phyloP scores from a whole-genome alignment of 2,888 invertebrate species.

The Volucella zonaria region DNA sequence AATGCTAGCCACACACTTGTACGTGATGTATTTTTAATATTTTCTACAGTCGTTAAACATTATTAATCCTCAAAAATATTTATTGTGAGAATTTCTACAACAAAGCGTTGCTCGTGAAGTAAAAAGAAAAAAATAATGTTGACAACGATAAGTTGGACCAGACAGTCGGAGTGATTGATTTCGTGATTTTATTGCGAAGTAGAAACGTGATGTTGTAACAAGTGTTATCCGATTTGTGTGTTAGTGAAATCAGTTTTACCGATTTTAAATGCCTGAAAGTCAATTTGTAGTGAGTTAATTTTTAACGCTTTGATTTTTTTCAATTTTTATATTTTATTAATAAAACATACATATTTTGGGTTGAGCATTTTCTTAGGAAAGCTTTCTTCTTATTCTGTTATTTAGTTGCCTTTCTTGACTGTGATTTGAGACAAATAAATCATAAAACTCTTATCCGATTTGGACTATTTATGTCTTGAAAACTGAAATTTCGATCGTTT shows the following conservation, averaged over 20 bases:
- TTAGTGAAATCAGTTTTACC: constrained; percentile 28
- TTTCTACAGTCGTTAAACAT: neutral
- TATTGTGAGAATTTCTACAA: too few relatives aligned
- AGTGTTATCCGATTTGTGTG: constrained; percentile 17
- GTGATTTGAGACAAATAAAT: too few relatives aligned
- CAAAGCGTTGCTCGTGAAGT: too few relatives aligned
- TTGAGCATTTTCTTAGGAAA: neutral
- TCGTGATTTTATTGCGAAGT: constrained; percentile 33
- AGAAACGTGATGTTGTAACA: constrained; percentile 50
- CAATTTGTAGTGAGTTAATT: constrained; percentile 41
- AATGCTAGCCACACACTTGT: too few relatives aligned
- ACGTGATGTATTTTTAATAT: too few relatives aligned
- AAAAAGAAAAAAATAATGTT: too few relatives aligned
- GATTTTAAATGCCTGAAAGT: constrained; percentile 64
- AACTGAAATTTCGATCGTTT: too few relatives aligned
- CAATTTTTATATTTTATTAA: constrained; percentile 2
- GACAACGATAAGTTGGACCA: too few relatives aligned
- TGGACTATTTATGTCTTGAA: too few relatives aligned
- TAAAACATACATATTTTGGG: neutral
- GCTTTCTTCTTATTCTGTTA: too few relatives aligned
- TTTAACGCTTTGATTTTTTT: neutral
- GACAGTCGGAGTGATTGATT: constrained; percentile 32
- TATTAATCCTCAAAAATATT: neutral
- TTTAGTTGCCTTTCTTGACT: too few relatives aligned
- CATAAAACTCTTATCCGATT: too few relatives aligned